Evolutionary conservation across 2,113 vertebrate species (phyloP), one percentile per base, ranked within the genome.

Genomic region (Megaceryle maxima): DNA sequence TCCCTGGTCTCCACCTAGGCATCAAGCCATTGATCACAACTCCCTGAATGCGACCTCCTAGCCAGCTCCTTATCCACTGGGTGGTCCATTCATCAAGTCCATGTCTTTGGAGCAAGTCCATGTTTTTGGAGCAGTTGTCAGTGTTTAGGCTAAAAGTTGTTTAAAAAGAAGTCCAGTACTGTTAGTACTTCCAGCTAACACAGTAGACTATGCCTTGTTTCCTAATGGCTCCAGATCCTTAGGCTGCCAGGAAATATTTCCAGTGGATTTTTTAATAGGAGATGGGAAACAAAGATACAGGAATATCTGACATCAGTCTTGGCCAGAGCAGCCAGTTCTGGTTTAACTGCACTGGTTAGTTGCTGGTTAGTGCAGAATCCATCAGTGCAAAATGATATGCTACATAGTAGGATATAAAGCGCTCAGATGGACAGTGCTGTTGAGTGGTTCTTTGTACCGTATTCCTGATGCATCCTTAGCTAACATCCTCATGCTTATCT

Each of bases 281-380:
- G 82, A 88, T 53, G 43, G 43, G 51, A 88, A 83, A 77, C 16
- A 80, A 78, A 94, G 85, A 85, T 86, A 74, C 63, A 90, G 90
- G 82, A 96, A 83, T 93, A 95, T 91, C 88, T 96, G 85, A 86
- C 88, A 92, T 90, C 79, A 90, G 46, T 63, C 60, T 92, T 97
- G 87, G 79, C 87, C 78, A 39, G 17, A 74, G 41, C 19, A 70
- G n/a, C 46, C 39, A n/a, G 37, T 69, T 90, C 83, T 87, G 50
- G 29, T 95, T 83, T 86, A 77, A 63, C 72, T 83, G n/a, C 48
- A 11, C 44, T 63, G 55, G 68, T 46, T 78, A 91, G 48, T 59
- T 94, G 50, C 57, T 94, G 55, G 59, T 73, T 69, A 43, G 55
- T 74, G 75, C n/a, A 90, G 39, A 85, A 91, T 80, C 46, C 41